phyloP scores from a whole-genome alignment of 2,113 vertebrate species.

The Dipodomys ordii region DNA sequence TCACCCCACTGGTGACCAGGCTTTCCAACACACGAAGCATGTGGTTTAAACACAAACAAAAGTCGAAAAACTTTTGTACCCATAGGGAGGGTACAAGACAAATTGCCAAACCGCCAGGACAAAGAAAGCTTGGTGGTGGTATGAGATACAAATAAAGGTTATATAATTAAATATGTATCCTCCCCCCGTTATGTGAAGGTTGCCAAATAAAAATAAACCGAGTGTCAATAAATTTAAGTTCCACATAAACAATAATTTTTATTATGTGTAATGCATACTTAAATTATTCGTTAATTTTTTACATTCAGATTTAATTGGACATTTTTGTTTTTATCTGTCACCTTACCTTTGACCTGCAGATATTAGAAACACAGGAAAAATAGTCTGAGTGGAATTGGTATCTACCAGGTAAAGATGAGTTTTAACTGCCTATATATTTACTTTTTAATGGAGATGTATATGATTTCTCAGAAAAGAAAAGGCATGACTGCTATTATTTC shows the following conservation, averaged over 20 bases:
- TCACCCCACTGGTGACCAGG: background rate
- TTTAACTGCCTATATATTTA: background rate
- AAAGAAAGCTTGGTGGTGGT: background rate
- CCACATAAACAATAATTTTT: conserved; percentile 19
- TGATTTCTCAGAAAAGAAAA: background rate
- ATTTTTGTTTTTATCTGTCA: background rate
- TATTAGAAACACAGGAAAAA: background rate
- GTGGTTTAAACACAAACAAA: too few relatives aligned
- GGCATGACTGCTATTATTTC: background rate
- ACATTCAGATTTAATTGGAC: conserved; percentile 27
- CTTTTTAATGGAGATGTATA: background rate
- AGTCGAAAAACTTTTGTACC: too few relatives aligned
- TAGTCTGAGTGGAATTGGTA: background rate
- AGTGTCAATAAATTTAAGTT: background rate
- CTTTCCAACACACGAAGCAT: background rate
- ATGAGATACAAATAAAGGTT: background rate
- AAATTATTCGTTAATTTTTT: background rate
- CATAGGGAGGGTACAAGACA: too few relatives aligned
- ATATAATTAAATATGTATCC: background rate
- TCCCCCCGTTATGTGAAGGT: background rate
- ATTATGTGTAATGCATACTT: background rate
- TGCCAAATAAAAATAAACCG: conserved; percentile 39
- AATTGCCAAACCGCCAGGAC: background rate
- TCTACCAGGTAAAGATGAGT: background rate
- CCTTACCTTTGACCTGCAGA: background rate